Base-by-base conservation (phyloP, 2,797 vertebrate species). In the Notamacropus eugenii region DNA sequence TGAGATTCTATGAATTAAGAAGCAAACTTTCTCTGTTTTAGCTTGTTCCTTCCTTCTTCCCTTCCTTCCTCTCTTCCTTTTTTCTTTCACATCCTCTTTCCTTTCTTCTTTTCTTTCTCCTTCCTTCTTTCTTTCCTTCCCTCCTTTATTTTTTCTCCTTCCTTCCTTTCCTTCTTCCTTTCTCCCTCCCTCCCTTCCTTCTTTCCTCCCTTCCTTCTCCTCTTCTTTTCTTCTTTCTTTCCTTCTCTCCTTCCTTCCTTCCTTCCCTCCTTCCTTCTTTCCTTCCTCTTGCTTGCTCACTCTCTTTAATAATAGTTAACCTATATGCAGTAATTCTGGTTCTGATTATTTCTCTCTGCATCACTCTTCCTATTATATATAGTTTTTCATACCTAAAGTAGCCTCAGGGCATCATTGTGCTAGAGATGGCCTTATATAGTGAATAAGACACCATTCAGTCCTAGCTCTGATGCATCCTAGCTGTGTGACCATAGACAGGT, bases 51-150 rank as follows among this genome's bases (percentile, higher is more conserved):
- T 59, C 58, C 29, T 59, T 59, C 58, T 31, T 29, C 10, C 29
- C 57, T 57, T 57, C 56, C 19, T 57, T 57, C 24, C 22, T 57
- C 1, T 22, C 58, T 59, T 59, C 28, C 28, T 67, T 67, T 16
- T 14, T 59, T 34, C 50, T 52, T 62, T 62, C 29, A 9, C 13
- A 34, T 14, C 1, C 10, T 59, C 10, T 59, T 62, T 62, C 3
- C 12, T 31, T 62, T 5, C 28, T 62, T 62, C 29, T 28, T 34
- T 14, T 4, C 5, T 4, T n/a, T 4, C 1, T 46, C 46, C 46
- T 46, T 6, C 1, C 1, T 14, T 14, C 29, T 3, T 8, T n/a
- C 6, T 4, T 4, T 67, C 4, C 4, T 14, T 67, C 5, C 31
- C 4, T 13, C 10, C 58, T 59, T 59, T 29, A 46, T 46, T 46